Evolutionary conservation across 2,797 vertebrate species (phyloP).

Genomic region (Mormyrops boulengeri): DNA sequence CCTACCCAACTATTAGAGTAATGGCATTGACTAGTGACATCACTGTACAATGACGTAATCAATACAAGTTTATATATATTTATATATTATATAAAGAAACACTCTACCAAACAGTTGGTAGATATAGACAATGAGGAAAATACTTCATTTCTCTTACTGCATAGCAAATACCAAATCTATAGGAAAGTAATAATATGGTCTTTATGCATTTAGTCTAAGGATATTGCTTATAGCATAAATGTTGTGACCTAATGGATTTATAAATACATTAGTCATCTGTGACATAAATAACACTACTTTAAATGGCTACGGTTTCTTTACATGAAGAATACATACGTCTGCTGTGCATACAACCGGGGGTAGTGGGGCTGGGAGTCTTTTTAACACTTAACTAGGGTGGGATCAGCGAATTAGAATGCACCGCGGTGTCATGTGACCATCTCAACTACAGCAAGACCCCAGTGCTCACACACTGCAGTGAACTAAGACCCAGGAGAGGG

Average conservation of each 20-base stretch:
- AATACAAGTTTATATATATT: slow-evolving; percentile 12
- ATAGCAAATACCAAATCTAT: slow-evolving; percentile 54
- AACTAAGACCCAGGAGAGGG: neutral
- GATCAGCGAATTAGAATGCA: neutral
- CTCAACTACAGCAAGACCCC: neutral
- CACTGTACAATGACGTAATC: slow-evolving; percentile 39
- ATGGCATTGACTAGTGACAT: slow-evolving; percentile 27
- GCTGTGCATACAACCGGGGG: slow-evolving; percentile 3
- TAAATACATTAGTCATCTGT: slow-evolving; percentile 11
- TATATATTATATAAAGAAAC: slow-evolving; percentile 19
- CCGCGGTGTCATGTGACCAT: neutral
- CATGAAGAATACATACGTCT: slow-evolving; percentile 10
- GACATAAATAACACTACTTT: slow-evolving; percentile 6
- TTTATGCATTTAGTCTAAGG: slow-evolving; percentile 34
- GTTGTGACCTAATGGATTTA: slow-evolving; percentile 14
- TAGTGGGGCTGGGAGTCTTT: neutral
- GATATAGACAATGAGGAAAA: slow-evolving; percentile 42
- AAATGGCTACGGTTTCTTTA: slow-evolving; percentile 13
- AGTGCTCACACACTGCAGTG: neutral
- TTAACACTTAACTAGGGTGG: neutral
- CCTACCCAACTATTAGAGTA: slow-evolving; percentile 23
- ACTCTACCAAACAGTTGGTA: slow-evolving; percentile 30
- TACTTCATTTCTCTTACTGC: slow-evolving; percentile 55
- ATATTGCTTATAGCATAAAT: slow-evolving; percentile 52
- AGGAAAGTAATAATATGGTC: slow-evolving; percentile 30